These are phyloP conservation scores for Temnopleurus reevesii DNA, from an alignment of 53 echinoderm and acorn worm species.

Conservation along the genomic window DNA sequence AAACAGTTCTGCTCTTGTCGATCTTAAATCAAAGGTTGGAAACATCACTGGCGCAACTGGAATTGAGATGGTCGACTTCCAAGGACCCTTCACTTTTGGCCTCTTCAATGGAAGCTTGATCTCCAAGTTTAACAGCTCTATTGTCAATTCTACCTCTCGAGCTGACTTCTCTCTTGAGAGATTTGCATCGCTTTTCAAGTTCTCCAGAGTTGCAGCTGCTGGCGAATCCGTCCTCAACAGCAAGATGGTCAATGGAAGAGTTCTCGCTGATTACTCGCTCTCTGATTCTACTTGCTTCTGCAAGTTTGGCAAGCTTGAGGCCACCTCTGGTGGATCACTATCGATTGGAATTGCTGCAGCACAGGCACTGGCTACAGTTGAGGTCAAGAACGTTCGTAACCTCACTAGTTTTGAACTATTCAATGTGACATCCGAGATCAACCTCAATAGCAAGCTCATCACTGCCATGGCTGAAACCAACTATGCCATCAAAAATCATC, in stretches of 20 bases:
- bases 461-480: slow-evolving; percentile 9
- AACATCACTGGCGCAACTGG: slow-evolving; percentile 64
- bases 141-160: slow-evolving; percentile 63
- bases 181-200: slow-evolving; percentile 70
- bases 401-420: slow-evolving; percentile 63
- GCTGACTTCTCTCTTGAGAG: slow-evolving; percentile 63
- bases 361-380: slow-evolving; percentile 11
- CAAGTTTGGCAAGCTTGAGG: slow-evolving; percentile 63
- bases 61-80: slow-evolving; percentile 57
- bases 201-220: slow-evolving; percentile 51
- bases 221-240: slow-evolving; percentile 50
- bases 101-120: slow-evolving; percentile 41
- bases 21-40: slow-evolving; percentile 62
- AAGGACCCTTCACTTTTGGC: background rate
- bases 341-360: slow-evolving; percentile 37
- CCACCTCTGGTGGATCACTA: slow-evolving; percentile 34
- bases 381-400: slow-evolving; percentile 42
- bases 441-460: background rate
- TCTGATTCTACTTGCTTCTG: slow-evolving; percentile 59
- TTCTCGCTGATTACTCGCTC: background rate
- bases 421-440: slow-evolving; percentile 11
- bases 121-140: slow-evolving; percentile 54
- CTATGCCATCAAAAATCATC: slow-evolving; percentile 46
- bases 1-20: slow-evolving; percentile 61
- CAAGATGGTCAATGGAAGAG: slow-evolving; percentile 14